These are phyloP conservation scores for Pimpla rufipes DNA, from an alignment of 2,888 invertebrate species.

Conservation along the genomic window DNA sequence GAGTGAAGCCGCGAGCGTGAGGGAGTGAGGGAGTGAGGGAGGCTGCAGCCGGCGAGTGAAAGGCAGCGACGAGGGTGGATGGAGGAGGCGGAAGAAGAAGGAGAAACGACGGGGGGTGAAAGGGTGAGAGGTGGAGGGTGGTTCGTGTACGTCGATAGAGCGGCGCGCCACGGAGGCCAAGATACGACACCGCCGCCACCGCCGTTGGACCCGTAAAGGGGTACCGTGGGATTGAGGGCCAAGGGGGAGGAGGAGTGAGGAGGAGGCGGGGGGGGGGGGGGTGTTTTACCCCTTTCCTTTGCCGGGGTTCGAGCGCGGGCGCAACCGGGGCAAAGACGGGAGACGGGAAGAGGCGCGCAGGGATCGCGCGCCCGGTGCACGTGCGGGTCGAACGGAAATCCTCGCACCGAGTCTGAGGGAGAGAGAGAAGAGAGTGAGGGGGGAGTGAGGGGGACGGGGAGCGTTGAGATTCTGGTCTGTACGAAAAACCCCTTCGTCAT, in stretches of 20 bases:
- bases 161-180: slow-evolving; percentile 85
- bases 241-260: slow-evolving; percentile 25
- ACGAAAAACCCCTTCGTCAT: slow-evolving; percentile 59
- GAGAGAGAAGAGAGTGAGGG: too few relatives aligned
- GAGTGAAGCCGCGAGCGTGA: slow-evolving; percentile 60
- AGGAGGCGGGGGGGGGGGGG: slow-evolving; percentile 30
- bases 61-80: slow-evolving; percentile 43
- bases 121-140: slow-evolving; percentile 70
- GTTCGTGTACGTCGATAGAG: slow-evolving; percentile 85
- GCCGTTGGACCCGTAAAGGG: slow-evolving; percentile 84
- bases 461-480: slow-evolving; percentile 57
- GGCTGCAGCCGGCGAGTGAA: slow-evolving; percentile 19
- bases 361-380: slow-evolving; percentile 10
- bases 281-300: slow-evolving; percentile 67
- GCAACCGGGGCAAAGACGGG: slow-evolving; percentile 51
- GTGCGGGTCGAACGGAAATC: slow-evolving; percentile 47
- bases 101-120: slow-evolving; percentile 58
- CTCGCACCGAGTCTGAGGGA: slow-evolving; percentile 30
- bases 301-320: slow-evolving; percentile 64
- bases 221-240: slow-evolving; percentile 75
- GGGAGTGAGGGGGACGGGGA: slow-evolving; percentile 46
- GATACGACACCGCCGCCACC: slow-evolving; percentile 85
- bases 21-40: slow-evolving; percentile 9
- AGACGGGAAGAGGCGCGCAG: slow-evolving; percentile 47
- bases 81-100: slow-evolving; percentile 54